Percentiles rank a stretch among this genome's conserved stretches.
These are phyloP conservation scores for Aplocera efformata DNA, from an alignment of 2,888 invertebrate genomes.

Conservation along the genomic window DNA sequence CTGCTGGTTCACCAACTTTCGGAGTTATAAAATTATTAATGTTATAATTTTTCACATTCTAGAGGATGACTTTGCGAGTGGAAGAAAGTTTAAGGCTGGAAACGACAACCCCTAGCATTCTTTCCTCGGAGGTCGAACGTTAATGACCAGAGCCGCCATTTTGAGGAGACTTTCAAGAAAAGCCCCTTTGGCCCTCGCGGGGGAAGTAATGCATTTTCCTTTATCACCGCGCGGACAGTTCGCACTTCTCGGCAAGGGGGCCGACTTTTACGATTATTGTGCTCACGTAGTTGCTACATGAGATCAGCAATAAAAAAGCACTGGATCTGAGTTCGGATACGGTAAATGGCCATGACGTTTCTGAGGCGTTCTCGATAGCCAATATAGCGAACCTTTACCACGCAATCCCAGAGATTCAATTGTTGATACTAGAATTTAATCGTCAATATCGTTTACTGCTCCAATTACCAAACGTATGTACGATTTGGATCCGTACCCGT, in stretches of 20 bases:
- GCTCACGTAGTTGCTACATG: constrained; percentile 61
- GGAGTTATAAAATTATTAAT: constrained; percentile 11
- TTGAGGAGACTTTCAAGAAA: constrained; percentile 67
- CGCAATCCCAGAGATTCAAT: constrained; percentile 6
- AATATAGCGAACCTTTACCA: constrained; percentile 19
- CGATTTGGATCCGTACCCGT: no score
- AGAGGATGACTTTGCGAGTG: constrained; percentile 34
- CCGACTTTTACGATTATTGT: constrained; percentile 76
- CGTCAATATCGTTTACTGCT: no score
- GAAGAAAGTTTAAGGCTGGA: constrained; percentile 42
- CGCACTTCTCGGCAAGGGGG: constrained; percentile 67
- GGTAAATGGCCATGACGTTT: constrained; percentile 38
- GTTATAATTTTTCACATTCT: constrained; percentile 9
- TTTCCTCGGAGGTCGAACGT: constrained; percentile 44
- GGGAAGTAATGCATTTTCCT: constrained; percentile 79
- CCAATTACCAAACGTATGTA: no score
- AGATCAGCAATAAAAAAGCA: constrained; percentile 57
- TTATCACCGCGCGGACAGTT: constrained; percentile 75
- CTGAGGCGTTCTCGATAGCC: constrained; percentile 22
- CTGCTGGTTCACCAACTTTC: background rate
- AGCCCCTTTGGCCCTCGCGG: constrained; percentile 54
- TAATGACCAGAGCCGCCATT: constrained; percentile 70
- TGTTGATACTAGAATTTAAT: no score
- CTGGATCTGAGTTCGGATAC: constrained; percentile 48
- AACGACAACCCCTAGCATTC: constrained; percentile 49